Base-by-base conservation (phyloP, 2,113 vertebrate species). In the Zapus hudsonius region DNA sequence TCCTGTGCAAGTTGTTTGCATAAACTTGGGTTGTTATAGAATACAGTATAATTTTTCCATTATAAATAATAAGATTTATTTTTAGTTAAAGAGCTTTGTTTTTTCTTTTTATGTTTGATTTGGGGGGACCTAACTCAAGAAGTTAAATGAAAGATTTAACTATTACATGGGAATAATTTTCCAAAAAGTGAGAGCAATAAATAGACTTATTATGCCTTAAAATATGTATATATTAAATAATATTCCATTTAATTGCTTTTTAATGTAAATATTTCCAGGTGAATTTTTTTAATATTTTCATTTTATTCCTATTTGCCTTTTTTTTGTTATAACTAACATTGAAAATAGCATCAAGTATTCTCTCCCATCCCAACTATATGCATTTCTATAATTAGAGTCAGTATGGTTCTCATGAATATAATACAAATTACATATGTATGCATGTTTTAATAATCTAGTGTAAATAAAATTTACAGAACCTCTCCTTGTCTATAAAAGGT, bases 341-440 rank as follows among this genome's bases (percentile, higher is more conserved):
- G 83, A 16, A 61, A 69, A 40, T 42, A 0, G 8, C 55, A 33
- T 74, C 13, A 84, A n/a, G 27, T 13, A 55, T 15, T 67, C 19
- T 61, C 7, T 83, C 20, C 16, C 16, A 84, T 52, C 6, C 31
- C 17, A 70, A 8, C 9, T 31, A 72, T 0, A 42, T 44, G 70
- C 66, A 66, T 27, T 3, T 92, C 2, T 52, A 33, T 74, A 79
- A 90, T 74, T 69, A 84, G 36, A 9, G 81, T 13, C 12, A 61
- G 0, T 22, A 19, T 8, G 70, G 20, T 59, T 52, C 31, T 72
- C 15, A 92, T n/a, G 42, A 76, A 52, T 42, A 82, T 72, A 76
- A 85, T 81, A 23, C 25, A 91, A 81, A 89, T 92, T 93, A 31
- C 61, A 31, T 92, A 90, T 90, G 44, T 88, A 16, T 36, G 47